phyloP scores from a whole-genome alignment of 2,888 invertebrate genomes.

The Leucophenga maculata region DNA sequence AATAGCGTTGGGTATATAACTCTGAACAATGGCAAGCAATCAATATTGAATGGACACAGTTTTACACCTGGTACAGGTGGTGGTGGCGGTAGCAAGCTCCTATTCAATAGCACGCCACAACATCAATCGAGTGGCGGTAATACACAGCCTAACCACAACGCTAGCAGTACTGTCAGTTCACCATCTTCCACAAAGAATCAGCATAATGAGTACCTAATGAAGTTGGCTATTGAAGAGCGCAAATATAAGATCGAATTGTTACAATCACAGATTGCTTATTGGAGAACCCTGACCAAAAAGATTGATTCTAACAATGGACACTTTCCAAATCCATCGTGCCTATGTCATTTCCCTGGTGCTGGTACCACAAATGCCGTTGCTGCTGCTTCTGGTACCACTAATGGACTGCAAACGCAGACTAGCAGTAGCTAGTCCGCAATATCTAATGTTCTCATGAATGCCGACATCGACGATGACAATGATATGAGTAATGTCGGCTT shows the following conservation, averaged over 20 bases:
- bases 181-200: slow-evolving; percentile 38
- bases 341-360: slow-evolving; percentile 66
- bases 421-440: slow-evolving; percentile 67
- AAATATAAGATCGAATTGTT: slow-evolving; percentile 69
- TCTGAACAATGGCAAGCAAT: neutral
- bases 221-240: slow-evolving; percentile 69
- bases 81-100: slow-evolving; percentile 8
- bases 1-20: neutral
- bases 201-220: slow-evolving; percentile 66
- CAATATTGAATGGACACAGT: neutral
- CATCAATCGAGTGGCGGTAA: slow-evolving; percentile 28
- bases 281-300: slow-evolving; percentile 70
- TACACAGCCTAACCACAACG: slow-evolving; percentile 31
- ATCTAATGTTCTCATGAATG: slow-evolving; percentile 36
- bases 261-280: slow-evolving; percentile 71
- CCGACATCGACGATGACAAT: slow-evolving; percentile 25
- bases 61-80: slow-evolving; percentile 32
- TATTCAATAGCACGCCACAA: slow-evolving; percentile 35
- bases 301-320: slow-evolving; percentile 63
- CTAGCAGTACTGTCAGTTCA: neutral
- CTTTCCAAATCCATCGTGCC: slow-evolving; percentile 64
- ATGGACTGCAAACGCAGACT: slow-evolving; percentile 63
- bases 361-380: slow-evolving; percentile 26
- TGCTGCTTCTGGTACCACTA: slow-evolving; percentile 40
- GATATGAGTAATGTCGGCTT: slow-evolving; percentile 20